phyloP scores from a whole-genome alignment of 1,140 invertebrate species.

The Vanessa atalanta region DNA sequence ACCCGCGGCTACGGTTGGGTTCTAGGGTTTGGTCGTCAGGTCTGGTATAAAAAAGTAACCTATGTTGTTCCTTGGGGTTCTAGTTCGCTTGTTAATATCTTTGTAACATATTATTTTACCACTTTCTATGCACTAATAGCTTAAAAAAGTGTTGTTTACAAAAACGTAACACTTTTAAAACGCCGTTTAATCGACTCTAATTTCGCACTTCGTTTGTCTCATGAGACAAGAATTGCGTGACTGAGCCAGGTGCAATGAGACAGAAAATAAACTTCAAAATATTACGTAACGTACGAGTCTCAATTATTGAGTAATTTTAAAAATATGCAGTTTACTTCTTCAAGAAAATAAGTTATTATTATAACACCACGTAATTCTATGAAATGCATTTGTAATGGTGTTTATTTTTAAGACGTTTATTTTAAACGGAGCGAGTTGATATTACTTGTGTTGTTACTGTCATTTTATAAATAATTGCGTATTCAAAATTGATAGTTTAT shows the following conservation, averaged over 20 bases:
- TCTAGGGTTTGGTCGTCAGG: no score
- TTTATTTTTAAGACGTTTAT: no score
- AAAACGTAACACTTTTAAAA: background rate
- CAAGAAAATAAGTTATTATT: slow-evolving; percentile 17
- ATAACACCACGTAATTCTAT: slow-evolving; percentile 4
- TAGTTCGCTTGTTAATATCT: no score
- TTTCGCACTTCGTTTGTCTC: slow-evolving; percentile 19
- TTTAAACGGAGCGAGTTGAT: no score
- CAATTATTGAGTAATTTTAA: slow-evolving; percentile 16
- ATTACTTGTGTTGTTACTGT: no score
- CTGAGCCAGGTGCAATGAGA: slow-evolving; percentile 11
- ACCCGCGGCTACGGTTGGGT: no score
- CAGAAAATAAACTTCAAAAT: slow-evolving; percentile 10
- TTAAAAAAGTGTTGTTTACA: background rate
- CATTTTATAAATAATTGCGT: no score
- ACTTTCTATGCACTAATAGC: background rate
- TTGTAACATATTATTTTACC: background rate
- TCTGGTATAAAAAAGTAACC: no score
- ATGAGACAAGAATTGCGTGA: slow-evolving; percentile 12
- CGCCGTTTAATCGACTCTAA: background rate
- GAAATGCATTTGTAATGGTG: background rate
- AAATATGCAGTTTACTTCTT: slow-evolving; percentile 13
- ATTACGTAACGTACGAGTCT: slow-evolving; percentile 4
- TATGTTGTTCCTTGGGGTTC: no score
- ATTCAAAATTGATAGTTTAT: no score